Evolutionary conservation across 2,113 vertebrate genomes (phyloP), one percentile per base, ranked within the genome.

Genomic region (Osmerus mordax): DNA sequence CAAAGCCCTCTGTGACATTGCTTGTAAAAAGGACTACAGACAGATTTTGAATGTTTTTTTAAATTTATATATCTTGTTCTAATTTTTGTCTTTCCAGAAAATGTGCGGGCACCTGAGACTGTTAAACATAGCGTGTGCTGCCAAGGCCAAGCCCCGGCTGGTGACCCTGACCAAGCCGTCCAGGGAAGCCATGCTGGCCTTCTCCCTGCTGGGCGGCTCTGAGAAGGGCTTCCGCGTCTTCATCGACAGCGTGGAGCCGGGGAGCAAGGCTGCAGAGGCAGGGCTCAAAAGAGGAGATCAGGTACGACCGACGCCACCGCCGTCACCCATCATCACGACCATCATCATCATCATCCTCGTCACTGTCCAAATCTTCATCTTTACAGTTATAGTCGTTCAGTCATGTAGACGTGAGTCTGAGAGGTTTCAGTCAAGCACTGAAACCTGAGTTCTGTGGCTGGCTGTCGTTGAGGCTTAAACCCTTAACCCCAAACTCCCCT

Each of bases 21-120:
- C 41, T 12, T 47, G 41, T 47, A 47, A 47, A 47, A 47, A 47
- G 41, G 8, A 47, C 41, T 47, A 5, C 41, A 47, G 41, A 12
- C 41, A 47, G 41, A 12, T 36, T 36, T 36, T 6, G 8, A 47
- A 9, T 47, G 41, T 9, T 47, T 47, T 12, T 47, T 47, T 47
- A 1, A 1, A 47, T 12, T 5, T 47, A 11, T 9, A 47, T 7
- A 47, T 47, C 9, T 47, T 2, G 12, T 47, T 47, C 8, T 1
- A 11, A 47, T 55, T 2, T 29, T 19, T 29, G 11, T 56, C 51
- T 8, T 4, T 29, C 78, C 70, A 99, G 97, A 99, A 98, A 95
- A 99, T 99, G 97, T 96, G 95, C 36, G 97, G 97, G 76, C 97
- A 99, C 87, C 92, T 99, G 82, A 92, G 97, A 91, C 93, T 99